Percentiles rank a stretch among this genome's conserved stretches.
Conservation (phyloP, 2,113 vertebrate genomes). For the Indri indri region DNA sequence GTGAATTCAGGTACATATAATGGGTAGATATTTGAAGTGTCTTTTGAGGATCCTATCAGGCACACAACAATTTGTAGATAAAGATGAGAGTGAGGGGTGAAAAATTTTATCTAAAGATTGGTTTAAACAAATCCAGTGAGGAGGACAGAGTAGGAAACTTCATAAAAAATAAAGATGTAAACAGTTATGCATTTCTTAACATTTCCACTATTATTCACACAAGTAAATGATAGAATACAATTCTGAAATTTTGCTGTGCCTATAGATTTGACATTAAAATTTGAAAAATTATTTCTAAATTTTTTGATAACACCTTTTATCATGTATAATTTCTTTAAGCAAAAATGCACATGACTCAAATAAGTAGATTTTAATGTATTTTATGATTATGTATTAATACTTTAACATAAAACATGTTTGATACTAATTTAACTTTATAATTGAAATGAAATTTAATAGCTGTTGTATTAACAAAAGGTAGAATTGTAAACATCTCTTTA, state of each 20-base stretch:
- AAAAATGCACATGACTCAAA: not conserved
- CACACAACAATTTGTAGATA: not conserved
- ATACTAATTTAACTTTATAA: not conserved
- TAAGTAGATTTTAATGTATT: not conserved
- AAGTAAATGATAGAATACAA: not conserved
- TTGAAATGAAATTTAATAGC: not conserved
- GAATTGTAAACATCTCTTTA: not conserved
- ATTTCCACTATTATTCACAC: not conserved
- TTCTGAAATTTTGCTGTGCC: not conserved
- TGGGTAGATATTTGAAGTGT: not conserved
- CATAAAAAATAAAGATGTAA: slow-evolving; percentile 2
- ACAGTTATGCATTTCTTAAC: not conserved
- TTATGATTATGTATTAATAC: slow-evolving; percentile 8
- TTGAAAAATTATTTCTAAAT: not conserved
- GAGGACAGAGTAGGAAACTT: not conserved
- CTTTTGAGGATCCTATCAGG: not conserved
- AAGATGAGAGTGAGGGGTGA: not conserved
- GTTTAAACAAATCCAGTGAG: not conserved
- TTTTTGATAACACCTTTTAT: not conserved
- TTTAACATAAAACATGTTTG: not conserved
- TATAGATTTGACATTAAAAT: not conserved
- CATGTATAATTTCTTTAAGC: not conserved
- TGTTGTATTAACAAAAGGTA: not conserved
- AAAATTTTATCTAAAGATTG: not conserved
- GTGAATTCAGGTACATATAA: not conserved